A percentile compares a stretch with the other conserved stretches of the same genome.
Evolutionary conservation across 2,888 invertebrate species (phyloP).

Genomic region (Drosophila quinaria): DNA sequence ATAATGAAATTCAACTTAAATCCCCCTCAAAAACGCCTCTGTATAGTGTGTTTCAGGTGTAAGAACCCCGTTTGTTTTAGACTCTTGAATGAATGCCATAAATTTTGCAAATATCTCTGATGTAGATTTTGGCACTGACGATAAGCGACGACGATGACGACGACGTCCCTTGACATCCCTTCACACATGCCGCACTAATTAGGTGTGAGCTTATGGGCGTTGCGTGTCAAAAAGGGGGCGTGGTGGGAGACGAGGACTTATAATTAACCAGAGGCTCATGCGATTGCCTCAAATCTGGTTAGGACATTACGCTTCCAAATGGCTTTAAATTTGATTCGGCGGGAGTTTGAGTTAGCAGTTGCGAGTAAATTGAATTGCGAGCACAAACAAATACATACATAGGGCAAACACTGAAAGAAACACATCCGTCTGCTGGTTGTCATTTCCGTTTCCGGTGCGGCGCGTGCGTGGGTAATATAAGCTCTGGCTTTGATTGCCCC

Average conservation of each 20-base stretch:
- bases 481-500: conserved; percentile 50
- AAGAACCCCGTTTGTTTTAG: conserved; percentile 11
- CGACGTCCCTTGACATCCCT: conserved; percentile 31
- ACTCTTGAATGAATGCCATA: conserved; percentile 36
- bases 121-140: conserved; percentile 47
- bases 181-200: conserved; percentile 38
- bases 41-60: not conserved
- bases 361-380: conserved; percentile 48
- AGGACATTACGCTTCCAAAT: conserved; percentile 22
- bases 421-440: conserved; percentile 61
- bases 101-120: conserved; percentile 56
- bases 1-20: not conserved
- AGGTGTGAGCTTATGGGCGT: conserved; percentile 45
- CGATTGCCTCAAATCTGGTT: conserved; percentile 44
- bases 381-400: conserved; percentile 16
- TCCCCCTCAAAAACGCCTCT: not conserved
- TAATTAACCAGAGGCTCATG: conserved; percentile 48
- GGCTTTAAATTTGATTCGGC: conserved; percentile 31
- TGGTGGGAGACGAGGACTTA: not conserved
- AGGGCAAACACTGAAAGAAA: conserved; percentile 30
- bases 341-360: conserved; percentile 8
- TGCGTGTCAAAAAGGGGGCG: conserved; percentile 14
- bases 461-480: conserved; percentile 44
- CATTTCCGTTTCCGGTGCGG: conserved; percentile 63
- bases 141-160: conserved; percentile 29